Conservation (phyloP, 2,888 invertebrate genomes). For the Clitarchus hookeri region DNA sequence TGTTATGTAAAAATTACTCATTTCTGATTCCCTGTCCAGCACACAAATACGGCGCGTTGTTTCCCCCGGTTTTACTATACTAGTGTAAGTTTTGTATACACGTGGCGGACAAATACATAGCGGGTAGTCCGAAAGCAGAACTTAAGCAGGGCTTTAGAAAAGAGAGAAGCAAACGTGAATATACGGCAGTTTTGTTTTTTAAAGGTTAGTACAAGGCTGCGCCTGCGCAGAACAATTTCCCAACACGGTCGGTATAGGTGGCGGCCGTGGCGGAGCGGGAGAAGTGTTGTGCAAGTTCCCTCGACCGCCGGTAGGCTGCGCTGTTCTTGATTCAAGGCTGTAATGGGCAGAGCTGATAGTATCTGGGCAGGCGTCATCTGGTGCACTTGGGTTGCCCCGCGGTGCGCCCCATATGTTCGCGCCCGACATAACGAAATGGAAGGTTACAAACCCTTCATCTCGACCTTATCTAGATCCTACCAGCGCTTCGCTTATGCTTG, state of each 20-base stretch:
- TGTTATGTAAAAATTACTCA: too few species aligned
- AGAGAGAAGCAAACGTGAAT: too few species aligned
- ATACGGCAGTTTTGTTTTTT: too few species aligned
- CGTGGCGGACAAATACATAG: too few species aligned
- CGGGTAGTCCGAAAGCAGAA: too few species aligned
- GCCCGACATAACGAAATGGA: neutral
- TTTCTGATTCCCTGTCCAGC: too few species aligned
- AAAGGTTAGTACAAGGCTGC: too few species aligned
- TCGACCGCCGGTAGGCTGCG: neutral
- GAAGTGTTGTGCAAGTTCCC: neutral
- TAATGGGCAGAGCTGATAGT: neutral
- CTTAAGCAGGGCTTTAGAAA: too few species aligned
- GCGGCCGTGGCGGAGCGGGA: neutral
- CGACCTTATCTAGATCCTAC: neutral
- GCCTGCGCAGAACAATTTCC: neutral
- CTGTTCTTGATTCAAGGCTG: neutral
- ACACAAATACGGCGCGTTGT: too few species aligned
- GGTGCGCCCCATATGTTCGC: neutral
- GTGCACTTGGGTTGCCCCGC: neutral
- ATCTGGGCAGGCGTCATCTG: neutral
- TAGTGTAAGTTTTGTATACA: too few species aligned
- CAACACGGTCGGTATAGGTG: neutral
- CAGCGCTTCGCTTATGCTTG: neutral
- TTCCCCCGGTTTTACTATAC: too few species aligned
- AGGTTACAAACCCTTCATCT: slow-evolving; percentile 2